phyloP scores from a whole-genome alignment of 2,888 invertebrate species.

The Heliothis peltigera region DNA sequence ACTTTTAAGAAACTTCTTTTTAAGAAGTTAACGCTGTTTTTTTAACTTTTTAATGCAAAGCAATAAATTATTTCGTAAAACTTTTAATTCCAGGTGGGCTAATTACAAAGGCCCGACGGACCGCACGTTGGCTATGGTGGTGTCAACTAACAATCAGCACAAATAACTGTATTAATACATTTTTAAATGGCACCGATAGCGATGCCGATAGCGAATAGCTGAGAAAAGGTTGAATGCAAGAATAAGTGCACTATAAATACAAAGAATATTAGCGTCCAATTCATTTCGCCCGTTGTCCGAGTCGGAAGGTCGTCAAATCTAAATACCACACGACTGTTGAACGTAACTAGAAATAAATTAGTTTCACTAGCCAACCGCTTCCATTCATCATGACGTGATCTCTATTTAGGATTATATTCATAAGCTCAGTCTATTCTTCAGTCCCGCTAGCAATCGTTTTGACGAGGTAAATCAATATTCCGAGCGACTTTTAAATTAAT shows the following conservation, averaged over 20 bases:
- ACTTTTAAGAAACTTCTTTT: too few relatives aligned
- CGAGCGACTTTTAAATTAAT: too few relatives aligned
- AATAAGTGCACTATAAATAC: slow-evolving; percentile 22
- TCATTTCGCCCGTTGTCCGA: slow-evolving; percentile 4
- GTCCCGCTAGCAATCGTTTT: background rate
- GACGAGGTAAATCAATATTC: too few relatives aligned
- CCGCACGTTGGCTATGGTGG: too few relatives aligned
- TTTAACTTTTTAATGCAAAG: too few relatives aligned
- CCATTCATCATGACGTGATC: slow-evolving; percentile 51
- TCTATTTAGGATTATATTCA: slow-evolving; percentile 48
- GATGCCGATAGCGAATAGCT: background rate
- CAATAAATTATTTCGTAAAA: too few relatives aligned
- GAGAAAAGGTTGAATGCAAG: background rate
- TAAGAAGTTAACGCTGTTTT: too few relatives aligned
- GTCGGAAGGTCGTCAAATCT: slow-evolving; percentile 19
- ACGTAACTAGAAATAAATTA: slow-evolving; percentile 51
- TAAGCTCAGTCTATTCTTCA: slow-evolving; percentile 6
- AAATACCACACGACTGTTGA: slow-evolving; percentile 29
- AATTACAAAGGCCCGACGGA: too few relatives aligned
- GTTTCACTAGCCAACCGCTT: slow-evolving; percentile 31
- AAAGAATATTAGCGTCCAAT: slow-evolving; percentile 11
- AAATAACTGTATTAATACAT: too few relatives aligned
- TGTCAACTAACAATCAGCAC: too few relatives aligned
- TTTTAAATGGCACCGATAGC: too few relatives aligned
- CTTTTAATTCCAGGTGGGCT: too few relatives aligned